These are phyloP conservation scores for Apis dorsata DNA, from an alignment of 1,140 invertebrate species.

Conservation along the genomic window DNA sequence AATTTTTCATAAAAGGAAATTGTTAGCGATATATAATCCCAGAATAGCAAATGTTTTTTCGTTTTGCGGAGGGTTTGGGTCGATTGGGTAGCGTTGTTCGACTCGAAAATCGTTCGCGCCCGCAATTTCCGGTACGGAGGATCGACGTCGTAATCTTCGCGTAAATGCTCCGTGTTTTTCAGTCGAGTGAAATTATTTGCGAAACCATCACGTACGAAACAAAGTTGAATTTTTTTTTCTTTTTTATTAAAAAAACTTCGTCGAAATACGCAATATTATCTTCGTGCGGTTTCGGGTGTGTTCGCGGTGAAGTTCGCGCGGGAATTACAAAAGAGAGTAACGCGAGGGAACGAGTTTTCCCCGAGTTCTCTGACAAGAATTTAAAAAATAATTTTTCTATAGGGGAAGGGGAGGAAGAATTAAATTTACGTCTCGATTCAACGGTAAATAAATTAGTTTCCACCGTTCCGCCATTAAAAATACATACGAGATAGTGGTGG, in stretches of 20 bases:
- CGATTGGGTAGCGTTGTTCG: not conserved
- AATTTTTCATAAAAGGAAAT: no score
- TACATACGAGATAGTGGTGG: not conserved
- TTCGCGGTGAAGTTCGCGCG: not conserved
- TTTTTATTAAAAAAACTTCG: not conserved
- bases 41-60: not conserved
- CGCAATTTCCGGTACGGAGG: constrained; percentile 7
- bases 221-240: not conserved
- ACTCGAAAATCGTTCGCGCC: constrained; percentile 6
- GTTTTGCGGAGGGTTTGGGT: not conserved
- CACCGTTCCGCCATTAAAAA: not conserved
- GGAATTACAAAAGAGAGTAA: not conserved
- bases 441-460: constrained; percentile 17
- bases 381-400: not conserved
- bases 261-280: not conserved
- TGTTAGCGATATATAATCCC: not conserved
- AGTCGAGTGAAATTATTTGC: constrained; percentile 21
- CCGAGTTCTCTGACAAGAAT: not conserved
- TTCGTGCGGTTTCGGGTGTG: not conserved
- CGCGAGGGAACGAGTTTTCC: no score
- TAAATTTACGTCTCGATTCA: not conserved
- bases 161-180: constrained; percentile 11
- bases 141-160: constrained; percentile 11
- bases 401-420: not conserved
- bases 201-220: not conserved